phyloP scores from a whole-genome alignment of 1,140 invertebrate genomes.

The Rhynchophorus ferrugineus region DNA sequence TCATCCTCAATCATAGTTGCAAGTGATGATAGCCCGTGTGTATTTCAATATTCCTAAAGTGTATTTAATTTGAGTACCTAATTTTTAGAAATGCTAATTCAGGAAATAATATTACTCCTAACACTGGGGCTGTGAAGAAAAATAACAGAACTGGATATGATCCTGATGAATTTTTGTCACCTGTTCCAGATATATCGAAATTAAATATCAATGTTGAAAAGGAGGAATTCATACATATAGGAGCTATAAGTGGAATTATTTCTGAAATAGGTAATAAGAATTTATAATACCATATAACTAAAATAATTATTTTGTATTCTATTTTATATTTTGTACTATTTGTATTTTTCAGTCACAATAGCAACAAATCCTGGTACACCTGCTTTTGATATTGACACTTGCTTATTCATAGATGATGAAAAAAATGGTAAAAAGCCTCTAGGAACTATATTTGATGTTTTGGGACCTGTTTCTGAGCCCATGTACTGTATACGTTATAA shows the following conservation, averaged over 20 bases:
- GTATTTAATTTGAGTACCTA: too few relatives aligned
- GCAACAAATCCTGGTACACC: conserved; percentile 59
- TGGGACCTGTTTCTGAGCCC: conserved; percentile 56
- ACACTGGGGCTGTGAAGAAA: conserved; percentile 15
- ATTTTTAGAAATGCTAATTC: conserved; percentile 7
- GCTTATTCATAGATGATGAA: conserved; percentile 65
- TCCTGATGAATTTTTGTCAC: conserved; percentile 49
- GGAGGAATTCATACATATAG: conserved; percentile 65
- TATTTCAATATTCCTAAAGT: too few relatives aligned
- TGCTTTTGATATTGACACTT: conserved; percentile 73
- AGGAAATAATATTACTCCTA: not conserved
- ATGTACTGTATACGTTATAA: conserved; percentile 36
- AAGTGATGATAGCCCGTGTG: conserved; percentile 7
- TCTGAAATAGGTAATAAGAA: conserved; percentile 55
- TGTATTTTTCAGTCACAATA: conserved; percentile 58
- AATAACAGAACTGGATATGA: conserved; percentile 2
- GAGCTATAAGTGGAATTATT: conserved; percentile 56
- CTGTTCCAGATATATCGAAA: conserved; percentile 60
- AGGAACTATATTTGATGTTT: conserved; percentile 82
- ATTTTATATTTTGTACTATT: not conserved
- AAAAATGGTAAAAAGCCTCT: conserved; percentile 51
- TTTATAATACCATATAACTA: not conserved
- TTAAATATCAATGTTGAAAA: conserved; percentile 70
- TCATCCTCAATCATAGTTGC: conserved; percentile 9
- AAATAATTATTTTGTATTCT: conserved; percentile 7